Evolutionary conservation across 2,888 invertebrate species (phyloP).

Genomic region (Cristatella mucedo): DNA sequence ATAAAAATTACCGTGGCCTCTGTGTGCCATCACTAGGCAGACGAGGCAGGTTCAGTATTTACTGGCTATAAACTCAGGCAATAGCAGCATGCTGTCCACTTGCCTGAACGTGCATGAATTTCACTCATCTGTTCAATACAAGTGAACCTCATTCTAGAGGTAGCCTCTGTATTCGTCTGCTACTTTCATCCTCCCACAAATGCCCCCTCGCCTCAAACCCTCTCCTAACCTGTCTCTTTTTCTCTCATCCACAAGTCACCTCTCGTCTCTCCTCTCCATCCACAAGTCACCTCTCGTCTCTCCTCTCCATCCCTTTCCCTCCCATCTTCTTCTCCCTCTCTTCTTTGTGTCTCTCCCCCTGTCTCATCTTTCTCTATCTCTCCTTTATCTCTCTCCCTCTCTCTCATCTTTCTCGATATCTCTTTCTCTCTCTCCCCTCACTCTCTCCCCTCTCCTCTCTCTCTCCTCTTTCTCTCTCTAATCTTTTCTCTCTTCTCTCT

Average conservation of each 20-base stretch:
- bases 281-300: neutral
- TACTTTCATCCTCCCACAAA: neutral
- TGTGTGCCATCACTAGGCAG: no score
- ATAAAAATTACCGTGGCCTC: no score
- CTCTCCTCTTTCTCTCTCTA: no score
- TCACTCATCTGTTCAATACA: no score
- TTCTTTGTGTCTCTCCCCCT: neutral
- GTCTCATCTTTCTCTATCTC: neutral
- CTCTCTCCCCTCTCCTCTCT: constrained; percentile 1
- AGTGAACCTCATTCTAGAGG: no score
- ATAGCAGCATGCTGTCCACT: no score
- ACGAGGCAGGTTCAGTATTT: no score
- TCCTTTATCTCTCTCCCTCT: neutral
- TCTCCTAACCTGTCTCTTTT: neutral
- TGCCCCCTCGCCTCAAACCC: neutral
- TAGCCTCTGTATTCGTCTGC: no score
- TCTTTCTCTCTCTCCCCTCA: neutral
- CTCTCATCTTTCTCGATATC: neutral
- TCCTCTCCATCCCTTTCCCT: neutral
- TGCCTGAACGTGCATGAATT: no score
- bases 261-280: neutral
- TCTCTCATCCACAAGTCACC: neutral
- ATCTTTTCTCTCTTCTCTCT: neutral
- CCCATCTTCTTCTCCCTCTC: neutral
- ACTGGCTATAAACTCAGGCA: no score